phyloP scores from a whole-genome alignment of 2,113 vertebrate species.

The pig (Sus scrofa) region DNA sequence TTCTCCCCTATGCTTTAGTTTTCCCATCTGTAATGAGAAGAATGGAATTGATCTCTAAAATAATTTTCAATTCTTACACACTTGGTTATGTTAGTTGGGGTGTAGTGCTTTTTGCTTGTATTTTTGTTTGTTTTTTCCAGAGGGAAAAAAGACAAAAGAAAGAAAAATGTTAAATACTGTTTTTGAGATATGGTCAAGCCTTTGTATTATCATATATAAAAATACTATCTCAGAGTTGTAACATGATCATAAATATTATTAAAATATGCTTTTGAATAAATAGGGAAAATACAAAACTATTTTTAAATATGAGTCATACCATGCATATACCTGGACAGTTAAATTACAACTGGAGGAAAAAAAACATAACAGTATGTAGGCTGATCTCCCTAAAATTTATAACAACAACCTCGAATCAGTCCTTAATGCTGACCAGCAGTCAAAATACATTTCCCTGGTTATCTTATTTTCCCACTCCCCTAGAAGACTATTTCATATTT shows the following conservation, averaged over 20 bases:
- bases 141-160: not conserved
- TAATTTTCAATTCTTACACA: not conserved
- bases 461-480: not conserved
- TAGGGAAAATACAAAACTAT: not conserved
- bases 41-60: not conserved
- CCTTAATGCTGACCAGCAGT: not conserved
- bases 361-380: not conserved
- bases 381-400: not conserved
- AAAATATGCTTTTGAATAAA: not conserved
- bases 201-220: not conserved
- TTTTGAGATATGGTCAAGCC: not conserved
- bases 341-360: not conserved
- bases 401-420: not conserved
- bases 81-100: not conserved
- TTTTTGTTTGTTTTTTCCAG: not conserved
- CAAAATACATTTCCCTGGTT: not conserved
- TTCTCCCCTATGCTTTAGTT: not conserved
- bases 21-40: not conserved
- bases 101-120: not conserved
- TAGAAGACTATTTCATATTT: not conserved
- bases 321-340: not conserved
- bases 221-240: not conserved
- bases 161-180: not conserved
- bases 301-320: not conserved
- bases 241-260: not conserved